phyloP scores from a whole-genome alignment of 2,113 vertebrate genomes.

The Amblyornis subalaris region DNA sequence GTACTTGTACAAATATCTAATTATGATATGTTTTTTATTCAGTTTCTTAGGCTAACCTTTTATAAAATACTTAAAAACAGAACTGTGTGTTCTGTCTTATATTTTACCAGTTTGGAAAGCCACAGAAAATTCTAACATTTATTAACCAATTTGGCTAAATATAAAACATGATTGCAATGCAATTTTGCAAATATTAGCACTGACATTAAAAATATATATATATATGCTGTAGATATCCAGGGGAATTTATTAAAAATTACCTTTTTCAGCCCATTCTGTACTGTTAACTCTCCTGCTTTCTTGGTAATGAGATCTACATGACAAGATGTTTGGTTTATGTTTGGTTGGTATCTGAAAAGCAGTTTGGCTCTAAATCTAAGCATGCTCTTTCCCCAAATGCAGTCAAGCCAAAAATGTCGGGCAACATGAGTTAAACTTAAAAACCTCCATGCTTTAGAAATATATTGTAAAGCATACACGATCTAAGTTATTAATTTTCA shows the following conservation, averaged over 20 bases:
- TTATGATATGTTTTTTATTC: accelerated
- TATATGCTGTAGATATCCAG: background rate
- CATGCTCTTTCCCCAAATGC: background rate
- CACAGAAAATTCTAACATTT: background rate
- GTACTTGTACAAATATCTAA: background rate
- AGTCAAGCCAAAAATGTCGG: background rate
- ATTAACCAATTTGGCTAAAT: background rate
- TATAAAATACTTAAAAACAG: background rate
- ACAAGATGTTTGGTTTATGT: background rate
- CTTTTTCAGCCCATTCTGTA: background rate
- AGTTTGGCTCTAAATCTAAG: background rate
- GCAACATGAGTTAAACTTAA: background rate
- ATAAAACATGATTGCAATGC: background rate
- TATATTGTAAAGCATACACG: background rate
- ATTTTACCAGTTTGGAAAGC: background rate
- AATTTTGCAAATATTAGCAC: background rate
- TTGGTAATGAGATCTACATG: background rate
- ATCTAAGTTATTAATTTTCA: background rate
- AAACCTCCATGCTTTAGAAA: background rate
- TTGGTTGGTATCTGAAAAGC: background rate
- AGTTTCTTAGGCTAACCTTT: background rate
- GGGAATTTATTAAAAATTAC: background rate
- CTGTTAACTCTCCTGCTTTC: background rate
- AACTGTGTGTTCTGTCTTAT: background rate
- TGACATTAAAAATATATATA: background rate